These are phyloP conservation scores for Marisa cornuarietis DNA, from an alignment of 1,140 invertebrate species.

Conservation along the genomic window DNA sequence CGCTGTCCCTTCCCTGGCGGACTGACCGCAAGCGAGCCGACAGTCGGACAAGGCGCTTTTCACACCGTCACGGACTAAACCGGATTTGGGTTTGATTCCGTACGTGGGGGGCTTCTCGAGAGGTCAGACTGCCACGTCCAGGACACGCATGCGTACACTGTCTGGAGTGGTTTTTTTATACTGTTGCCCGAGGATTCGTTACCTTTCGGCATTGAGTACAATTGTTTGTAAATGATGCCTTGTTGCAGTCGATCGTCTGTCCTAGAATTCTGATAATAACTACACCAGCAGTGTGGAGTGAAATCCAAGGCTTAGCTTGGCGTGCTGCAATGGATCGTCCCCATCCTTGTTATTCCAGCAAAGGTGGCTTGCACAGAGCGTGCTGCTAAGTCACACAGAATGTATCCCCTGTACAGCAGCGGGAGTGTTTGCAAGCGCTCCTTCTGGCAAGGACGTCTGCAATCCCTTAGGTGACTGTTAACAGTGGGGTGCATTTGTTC, in stretches of 20 bases:
- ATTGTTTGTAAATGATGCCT: too few species aligned
- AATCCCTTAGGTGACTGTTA: too few species aligned
- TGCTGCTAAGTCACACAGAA: too few species aligned
- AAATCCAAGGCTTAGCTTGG: too few species aligned
- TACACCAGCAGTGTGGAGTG: too few species aligned
- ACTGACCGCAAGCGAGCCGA: not conserved
- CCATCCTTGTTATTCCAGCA: too few species aligned
- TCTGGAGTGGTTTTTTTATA: not conserved
- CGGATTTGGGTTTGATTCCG: conserved; percentile 27
- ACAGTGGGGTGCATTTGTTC: too few species aligned
- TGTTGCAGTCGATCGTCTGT: not conserved
- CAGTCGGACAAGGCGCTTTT: conserved; percentile 9
- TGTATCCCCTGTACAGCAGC: too few species aligned
- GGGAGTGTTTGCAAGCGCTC: too few species aligned
- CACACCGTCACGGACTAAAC: conserved; percentile 37
- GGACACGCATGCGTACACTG: not conserved
- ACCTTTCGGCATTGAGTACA: not conserved
- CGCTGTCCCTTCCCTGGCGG: not conserved
- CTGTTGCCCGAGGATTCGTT: not conserved
- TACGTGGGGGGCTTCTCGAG: conserved; percentile 1
- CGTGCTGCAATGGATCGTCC: too few species aligned
- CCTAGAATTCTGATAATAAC: not conserved
- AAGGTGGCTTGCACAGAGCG: too few species aligned
- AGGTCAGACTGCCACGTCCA: conserved; percentile 5
- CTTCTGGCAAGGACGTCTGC: too few species aligned